A percentile compares a stretch with the other conserved stretches of the same genome.
Conservation (phyloP, 2,113 vertebrate genomes). For the Henicopernis longicauda region DNA sequence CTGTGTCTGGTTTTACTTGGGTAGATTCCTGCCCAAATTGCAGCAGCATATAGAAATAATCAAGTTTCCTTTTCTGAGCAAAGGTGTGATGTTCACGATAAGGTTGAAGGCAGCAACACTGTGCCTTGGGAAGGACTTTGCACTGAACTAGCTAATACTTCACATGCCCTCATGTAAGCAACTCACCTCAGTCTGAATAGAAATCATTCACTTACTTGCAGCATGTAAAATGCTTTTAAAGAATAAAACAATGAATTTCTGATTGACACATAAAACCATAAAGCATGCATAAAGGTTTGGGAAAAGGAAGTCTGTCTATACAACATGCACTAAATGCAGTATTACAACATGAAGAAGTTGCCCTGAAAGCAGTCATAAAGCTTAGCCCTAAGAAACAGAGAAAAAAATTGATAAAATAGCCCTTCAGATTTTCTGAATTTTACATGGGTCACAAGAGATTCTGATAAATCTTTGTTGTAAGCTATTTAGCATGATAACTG, state of each 20-base stretch:
- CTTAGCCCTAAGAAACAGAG: background rate
- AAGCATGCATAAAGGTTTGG: background rate
- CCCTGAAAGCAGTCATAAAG: background rate
- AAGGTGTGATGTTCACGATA: background rate
- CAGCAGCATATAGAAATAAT: background rate
- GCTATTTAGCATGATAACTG: background rate
- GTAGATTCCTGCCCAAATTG: background rate
- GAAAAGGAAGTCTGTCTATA: background rate
- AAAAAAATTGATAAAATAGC: background rate
- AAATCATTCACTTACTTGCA: background rate
- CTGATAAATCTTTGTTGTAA: background rate
- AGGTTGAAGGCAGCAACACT: background rate
- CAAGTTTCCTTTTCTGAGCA: background rate
- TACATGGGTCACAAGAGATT: background rate
- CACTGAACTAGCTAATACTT: background rate
- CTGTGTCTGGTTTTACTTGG: background rate
- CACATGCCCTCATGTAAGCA: background rate
- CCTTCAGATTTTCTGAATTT: background rate
- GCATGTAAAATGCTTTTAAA: background rate
- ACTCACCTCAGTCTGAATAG: background rate
- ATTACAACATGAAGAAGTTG: background rate
- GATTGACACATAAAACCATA: background rate
- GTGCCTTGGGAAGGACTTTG: background rate
- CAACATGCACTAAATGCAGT: background rate
- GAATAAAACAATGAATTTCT: background rate